A percentile compares a stretch with the other conserved stretches of the same genome.
These are phyloP conservation scores for Autographa gamma DNA, from an alignment of 2,888 invertebrate species.

Conservation along the genomic window DNA sequence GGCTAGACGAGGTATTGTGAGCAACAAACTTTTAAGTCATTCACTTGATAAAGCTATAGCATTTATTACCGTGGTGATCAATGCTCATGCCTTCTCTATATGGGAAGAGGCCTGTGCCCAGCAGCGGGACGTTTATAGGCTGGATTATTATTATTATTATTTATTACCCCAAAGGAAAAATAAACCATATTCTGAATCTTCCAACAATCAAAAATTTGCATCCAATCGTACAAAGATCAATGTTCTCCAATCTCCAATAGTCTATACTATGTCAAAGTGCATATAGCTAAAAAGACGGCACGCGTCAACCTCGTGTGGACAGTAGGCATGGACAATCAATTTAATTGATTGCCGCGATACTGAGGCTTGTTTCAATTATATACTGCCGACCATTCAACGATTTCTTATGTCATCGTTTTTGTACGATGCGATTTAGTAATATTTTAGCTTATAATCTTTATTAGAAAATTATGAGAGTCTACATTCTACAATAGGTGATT, in stretches of 20 bases:
- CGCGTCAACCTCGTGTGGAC: slow-evolving; percentile 22
- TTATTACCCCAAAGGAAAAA: too few species aligned
- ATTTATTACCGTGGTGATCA: too few species aligned
- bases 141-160: too few species aligned
- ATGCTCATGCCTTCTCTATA: too few species aligned
- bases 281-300: slow-evolving; percentile 30
- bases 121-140: too few species aligned
- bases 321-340: slow-evolving; percentile 38
- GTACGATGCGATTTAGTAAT: slow-evolving; percentile 28
- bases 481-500: too few species aligned
- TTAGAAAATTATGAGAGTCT: too few species aligned
- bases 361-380: slow-evolving; percentile 27
- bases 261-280: slow-evolving; percentile 12
- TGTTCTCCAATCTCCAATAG: neutral
- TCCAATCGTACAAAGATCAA: neutral
- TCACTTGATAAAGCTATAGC: too few species aligned
- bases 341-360: slow-evolving; percentile 44
- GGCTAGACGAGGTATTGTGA: too few species aligned
- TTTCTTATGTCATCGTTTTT: slow-evolving; percentile 24
- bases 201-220: neutral
- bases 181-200: neutral
- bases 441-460: neutral
- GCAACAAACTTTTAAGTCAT: too few species aligned
- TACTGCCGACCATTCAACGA: slow-evolving; percentile 18
- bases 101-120: too few species aligned